These are phyloP conservation scores for Embiotoca jacksoni DNA, from an alignment of 2,113 vertebrate species.

Conservation along the genomic window DNA sequence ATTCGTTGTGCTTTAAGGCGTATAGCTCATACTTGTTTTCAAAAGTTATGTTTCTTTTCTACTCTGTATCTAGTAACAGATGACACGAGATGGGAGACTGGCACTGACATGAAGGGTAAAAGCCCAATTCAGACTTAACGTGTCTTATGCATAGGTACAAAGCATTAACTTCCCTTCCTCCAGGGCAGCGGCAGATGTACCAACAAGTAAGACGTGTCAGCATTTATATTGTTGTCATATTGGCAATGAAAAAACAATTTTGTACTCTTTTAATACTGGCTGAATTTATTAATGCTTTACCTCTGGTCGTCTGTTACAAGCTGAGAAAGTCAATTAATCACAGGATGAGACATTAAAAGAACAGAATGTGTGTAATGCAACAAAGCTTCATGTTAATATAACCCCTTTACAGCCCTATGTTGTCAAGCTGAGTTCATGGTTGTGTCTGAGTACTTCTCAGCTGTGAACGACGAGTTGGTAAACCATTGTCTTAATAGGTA, in stretches of 20 bases:
- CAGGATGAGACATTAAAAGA: no score
- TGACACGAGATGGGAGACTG: not conserved
- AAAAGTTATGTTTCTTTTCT: conserved; percentile 5
- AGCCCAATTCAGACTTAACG: not conserved
- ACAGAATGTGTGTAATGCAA: no score
- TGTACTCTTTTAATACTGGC: no score
- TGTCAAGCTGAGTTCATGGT: not conserved
- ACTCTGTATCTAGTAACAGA: not conserved
- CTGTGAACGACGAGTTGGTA: no score
- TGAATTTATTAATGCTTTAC: no score
- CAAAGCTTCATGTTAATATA: not conserved
- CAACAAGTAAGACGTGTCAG: not conserved
- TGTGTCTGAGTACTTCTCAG: no score
- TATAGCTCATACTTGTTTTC: not conserved
- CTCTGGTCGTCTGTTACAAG: no score
- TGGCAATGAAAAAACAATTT: no score
- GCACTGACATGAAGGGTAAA: not conserved
- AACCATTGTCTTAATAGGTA: no score
- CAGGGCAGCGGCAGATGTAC: not conserved
- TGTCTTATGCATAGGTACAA: not conserved
- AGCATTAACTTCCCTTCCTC: not conserved
- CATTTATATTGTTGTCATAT: no score
- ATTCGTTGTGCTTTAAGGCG: not conserved
- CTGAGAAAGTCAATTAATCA: no score
- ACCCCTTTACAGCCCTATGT: not conserved